phyloP scores from a whole-genome alignment of 64 coral and sea anemone genomes.

The Orbicella faveolata region DNA sequence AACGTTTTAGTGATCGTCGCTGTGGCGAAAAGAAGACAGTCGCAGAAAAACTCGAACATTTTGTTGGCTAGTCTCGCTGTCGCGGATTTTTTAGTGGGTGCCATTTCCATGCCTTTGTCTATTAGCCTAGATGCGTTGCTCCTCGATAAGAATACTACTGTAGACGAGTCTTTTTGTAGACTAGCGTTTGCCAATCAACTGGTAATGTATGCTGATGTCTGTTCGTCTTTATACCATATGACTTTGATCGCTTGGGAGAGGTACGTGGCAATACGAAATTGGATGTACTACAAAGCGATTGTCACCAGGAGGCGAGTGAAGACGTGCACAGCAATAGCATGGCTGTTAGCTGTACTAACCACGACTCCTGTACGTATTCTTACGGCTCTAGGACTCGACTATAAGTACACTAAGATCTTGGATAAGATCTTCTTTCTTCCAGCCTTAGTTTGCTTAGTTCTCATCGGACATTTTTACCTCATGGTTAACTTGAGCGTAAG shows the following conservation, averaged over 20 bases:
- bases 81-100: not conserved
- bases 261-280: too few relatives aligned
- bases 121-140: not conserved
- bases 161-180: too few relatives aligned
- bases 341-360: too few relatives aligned
- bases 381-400: not conserved
- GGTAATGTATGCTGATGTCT: too few relatives aligned
- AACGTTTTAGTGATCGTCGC: constrained; percentile 10
- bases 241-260: too few relatives aligned
- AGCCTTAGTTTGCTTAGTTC: not conserved
- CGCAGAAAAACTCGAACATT: constrained; percentile 24
- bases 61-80: constrained; percentile 19
- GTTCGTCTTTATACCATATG: too few relatives aligned
- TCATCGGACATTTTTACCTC: not conserved
- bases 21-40: not conserved
- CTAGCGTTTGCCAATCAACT: too few relatives aligned
- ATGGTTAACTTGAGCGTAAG: not conserved
- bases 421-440: not conserved
- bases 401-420: not conserved
- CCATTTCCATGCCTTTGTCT: constrained; percentile 7
- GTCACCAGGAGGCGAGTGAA: too few relatives aligned
- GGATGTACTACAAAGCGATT: too few relatives aligned
- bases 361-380: not conserved
- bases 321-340: too few relatives aligned
- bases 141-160: not conserved